These are phyloP conservation scores for Eubucco bourcierii DNA, from an alignment of 2,113 vertebrate species.

Conservation along the genomic window DNA sequence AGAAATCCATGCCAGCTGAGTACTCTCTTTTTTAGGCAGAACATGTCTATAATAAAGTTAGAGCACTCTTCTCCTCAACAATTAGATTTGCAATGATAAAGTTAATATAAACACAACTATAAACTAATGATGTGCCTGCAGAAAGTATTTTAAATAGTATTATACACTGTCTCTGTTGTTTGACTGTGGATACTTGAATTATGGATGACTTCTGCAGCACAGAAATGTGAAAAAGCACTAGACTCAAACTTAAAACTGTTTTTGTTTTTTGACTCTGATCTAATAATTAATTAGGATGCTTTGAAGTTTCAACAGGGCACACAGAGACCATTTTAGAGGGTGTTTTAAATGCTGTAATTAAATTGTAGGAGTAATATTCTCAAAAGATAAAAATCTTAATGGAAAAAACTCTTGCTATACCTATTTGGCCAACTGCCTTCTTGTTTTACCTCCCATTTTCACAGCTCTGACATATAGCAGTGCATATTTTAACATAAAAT, in stretches of 20 bases:
- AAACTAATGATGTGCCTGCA: slow-evolving; percentile 25
- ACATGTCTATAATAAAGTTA: not conserved
- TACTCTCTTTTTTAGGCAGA: not conserved
- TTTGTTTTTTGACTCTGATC: slow-evolving; percentile 59
- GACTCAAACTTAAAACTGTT: not conserved
- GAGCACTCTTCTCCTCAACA: not conserved
- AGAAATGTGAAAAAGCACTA: slow-evolving; percentile 20
- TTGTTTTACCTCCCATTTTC: slow-evolving; percentile 72
- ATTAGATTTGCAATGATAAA: not conserved
- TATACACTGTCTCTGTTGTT: slow-evolving; percentile 23
- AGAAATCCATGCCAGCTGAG: not conserved
- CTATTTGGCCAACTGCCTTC: slow-evolving; percentile 73
- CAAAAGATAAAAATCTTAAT: slow-evolving; percentile 67
- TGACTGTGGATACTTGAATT: slow-evolving; percentile 23
- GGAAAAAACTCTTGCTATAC: slow-evolving; percentile 42
- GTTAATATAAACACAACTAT: not conserved
- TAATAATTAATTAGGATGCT: slow-evolving; percentile 64
- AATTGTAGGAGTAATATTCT: slow-evolving; percentile 51
- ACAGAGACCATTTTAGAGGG: slow-evolving; percentile 53
- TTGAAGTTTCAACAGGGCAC: slow-evolving; percentile 48
- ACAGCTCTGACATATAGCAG: slow-evolving; percentile 74
- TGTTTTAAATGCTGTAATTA: slow-evolving; percentile 75
- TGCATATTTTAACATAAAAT: slow-evolving; percentile 78
- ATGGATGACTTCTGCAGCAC: slow-evolving; percentile 4
- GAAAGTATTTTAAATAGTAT: slow-evolving; percentile 13